Base-by-base conservation (phyloP, 2,113 vertebrate genomes). In the Todiramphus saurophagus region DNA sequence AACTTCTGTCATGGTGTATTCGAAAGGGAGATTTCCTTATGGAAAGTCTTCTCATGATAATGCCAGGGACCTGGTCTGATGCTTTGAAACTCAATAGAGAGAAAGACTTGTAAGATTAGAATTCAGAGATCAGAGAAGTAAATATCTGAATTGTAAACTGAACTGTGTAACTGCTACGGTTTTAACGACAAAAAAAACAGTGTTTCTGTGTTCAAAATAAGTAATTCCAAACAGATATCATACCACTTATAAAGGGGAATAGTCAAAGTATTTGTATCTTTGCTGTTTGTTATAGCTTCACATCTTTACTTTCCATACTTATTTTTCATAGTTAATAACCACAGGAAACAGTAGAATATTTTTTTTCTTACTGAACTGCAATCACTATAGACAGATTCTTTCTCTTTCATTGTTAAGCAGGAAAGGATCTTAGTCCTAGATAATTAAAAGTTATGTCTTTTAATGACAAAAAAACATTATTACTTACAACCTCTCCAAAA, bases 321-420 rank as follows among this genome's bases (percentile, higher is more conserved):
- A 46, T 46, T 46, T 46, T 2, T 79, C 13, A 17, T 70, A 44
- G 4, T 62, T 58, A 28, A 31, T 18, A 83, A 76, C 0, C 3
- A 48, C 56, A 7, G 3, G 15, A 77, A 91, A 11, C 1, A 0
- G 0, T 4, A 56, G 30, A 82, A 27, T 20, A 5, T 16, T n/a
- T 77, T 74, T 74, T 86, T 73, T 43, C 25, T 43, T 77, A 46
- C 31, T 64, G 43, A 89, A 56, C 13, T 81, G 10, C 3, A 66
- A 43, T 43, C 3, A 85, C 2, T 75, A 41, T 70, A 3, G 5
- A n/a, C 3, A 63, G 10, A n/a, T 44, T 31, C 53, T 78, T 82
- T 78, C 8, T 69, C 3, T 74, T 70, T 74, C 31, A 58, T 27
- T 78, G 6, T 51, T 69, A 84, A 50, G 10, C 20, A 77, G 51